Base-by-base conservation (phyloP, 2,888 invertebrate species). In the Eurytoma adleriae region DNA sequence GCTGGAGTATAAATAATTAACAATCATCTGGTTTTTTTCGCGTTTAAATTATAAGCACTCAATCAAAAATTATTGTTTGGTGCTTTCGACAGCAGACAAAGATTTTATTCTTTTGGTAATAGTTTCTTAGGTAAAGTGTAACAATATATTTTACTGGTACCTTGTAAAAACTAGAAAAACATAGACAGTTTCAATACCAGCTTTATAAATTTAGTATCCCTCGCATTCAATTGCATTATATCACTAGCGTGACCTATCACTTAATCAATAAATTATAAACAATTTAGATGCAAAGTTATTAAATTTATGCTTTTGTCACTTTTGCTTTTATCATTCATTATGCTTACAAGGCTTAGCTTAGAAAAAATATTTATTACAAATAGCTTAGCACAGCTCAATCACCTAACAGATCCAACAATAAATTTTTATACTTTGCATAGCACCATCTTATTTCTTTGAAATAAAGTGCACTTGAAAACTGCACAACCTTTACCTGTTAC, bases 381-480 rank as follows among this genome's bases (percentile, higher is more conserved):
- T 74, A 68, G 78, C 67, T 77, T 67, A 78, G 73, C 50, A 56
- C 40, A 77, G 71, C 71, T 75, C 54, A 71, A 62, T 78, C 20
- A 27, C 67, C 52, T 78, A 75, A 66, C n/a, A 59, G 61, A 79
- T 73, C 70, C 66, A 70, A 79, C 50, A 71, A 24, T 57, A 68
- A 71, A 68, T 72, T 80, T 73, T 72, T 70, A 62, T 64, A 72
- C 52, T 82, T 83, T 73, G 81, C 71, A 52, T 83, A 84, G 83
- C 84, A 84, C 84, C 84, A 83, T 83, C 76, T 76, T 67, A 76
- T 69, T 81, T 69, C 80, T 83, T 81, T 72, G 64, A 83, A 83
- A 83, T 77, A 80, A 84, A 84, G 84, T 83, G 83, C 84, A 84
- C 83, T 83, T 83, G 78, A 79, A 79, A 82, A 82, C 82, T 80